phyloP scores from a whole-genome alignment of 2,888 invertebrate species.

The Abscondita cerata region DNA sequence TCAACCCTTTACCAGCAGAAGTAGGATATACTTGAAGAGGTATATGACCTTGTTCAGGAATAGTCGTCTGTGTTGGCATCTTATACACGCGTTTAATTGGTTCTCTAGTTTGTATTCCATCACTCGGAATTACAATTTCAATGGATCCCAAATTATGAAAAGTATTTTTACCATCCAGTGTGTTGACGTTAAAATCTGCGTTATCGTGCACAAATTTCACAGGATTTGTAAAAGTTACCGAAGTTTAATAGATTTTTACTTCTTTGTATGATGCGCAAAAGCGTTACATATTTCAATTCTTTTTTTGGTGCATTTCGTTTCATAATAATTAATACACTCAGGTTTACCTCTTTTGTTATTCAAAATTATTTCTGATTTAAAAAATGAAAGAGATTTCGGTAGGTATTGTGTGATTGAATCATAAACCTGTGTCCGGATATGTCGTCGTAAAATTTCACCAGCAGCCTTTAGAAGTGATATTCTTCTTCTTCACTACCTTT shows the following conservation, averaged over 20 bases:
- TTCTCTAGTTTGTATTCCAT: slow-evolving; percentile 2
- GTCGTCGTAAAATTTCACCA: slow-evolving; percentile 7
- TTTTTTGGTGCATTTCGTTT: slow-evolving; percentile 1
- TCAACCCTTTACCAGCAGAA: neutral
- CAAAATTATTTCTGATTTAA: slow-evolving; percentile 4
- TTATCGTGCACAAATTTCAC: neutral
- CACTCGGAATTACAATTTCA: neutral
- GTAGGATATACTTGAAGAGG: neutral
- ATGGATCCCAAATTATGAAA: neutral
- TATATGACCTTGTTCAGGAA: neutral
- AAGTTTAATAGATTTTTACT: slow-evolving; percentile 4
- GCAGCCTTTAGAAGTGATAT: slow-evolving; percentile 9
- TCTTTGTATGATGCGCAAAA: slow-evolving; percentile 3
- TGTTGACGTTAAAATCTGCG: no score
- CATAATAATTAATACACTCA: slow-evolving; percentile 7
- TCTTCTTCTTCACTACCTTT: neutral
- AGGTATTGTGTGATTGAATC: neutral
- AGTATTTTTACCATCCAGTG: neutral
- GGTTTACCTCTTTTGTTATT: slow-evolving; percentile 7
- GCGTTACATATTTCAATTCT: neutral
- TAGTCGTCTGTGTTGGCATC: neutral
- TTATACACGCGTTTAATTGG: slow-evolving; percentile 1
- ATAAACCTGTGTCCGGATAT: neutral
- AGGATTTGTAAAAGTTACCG: slow-evolving; percentile 6
- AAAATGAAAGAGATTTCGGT: neutral